These are phyloP conservation scores for Ladona fulva DNA, from an alignment of 1,140 invertebrate genomes.

Conservation along the genomic window DNA sequence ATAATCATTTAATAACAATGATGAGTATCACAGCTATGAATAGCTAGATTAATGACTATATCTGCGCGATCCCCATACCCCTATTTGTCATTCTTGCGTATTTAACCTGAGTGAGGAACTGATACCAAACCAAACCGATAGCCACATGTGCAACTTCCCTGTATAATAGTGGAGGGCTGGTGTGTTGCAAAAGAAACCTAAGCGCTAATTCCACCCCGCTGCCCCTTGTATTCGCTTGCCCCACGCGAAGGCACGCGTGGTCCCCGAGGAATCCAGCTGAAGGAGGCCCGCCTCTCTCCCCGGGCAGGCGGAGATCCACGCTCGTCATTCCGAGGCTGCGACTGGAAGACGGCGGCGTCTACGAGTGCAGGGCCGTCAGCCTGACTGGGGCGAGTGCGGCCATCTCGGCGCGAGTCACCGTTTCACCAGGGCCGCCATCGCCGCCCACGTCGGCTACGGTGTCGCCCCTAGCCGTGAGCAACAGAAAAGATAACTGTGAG, in stretches of 20 bases:
- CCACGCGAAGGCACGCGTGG: not conserved
- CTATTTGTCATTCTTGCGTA: no score
- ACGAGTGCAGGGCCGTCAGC: conserved; percentile 57
- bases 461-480: not conserved
- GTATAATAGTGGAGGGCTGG: no score
- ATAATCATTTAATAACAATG: no score
- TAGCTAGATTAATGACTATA: no score
- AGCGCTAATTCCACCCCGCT: not conserved
- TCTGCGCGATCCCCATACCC: no score
- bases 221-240: not conserved
- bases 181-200: no score
- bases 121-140: no score
- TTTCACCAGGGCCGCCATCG: conserved; percentile 35
- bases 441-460: conserved; percentile 20
- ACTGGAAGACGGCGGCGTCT: conserved; percentile 57
- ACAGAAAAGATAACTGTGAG: conserved; percentile 29
- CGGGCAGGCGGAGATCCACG: conserved; percentile 61
- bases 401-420: conserved; percentile 47
- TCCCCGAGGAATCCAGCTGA: not conserved
- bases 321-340: conserved; percentile 61
- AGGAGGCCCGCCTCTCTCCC: not conserved
- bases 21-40: no score
- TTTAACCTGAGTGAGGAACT: no score
- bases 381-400: conserved; percentile 44
- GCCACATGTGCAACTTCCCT: no score